A percentile compares a stretch with the other conserved stretches of the same genome.
Evolutionary conservation across 2,113 vertebrate genomes (phyloP).

Genomic region (Boleophthalmus pectinirostris): DNA sequence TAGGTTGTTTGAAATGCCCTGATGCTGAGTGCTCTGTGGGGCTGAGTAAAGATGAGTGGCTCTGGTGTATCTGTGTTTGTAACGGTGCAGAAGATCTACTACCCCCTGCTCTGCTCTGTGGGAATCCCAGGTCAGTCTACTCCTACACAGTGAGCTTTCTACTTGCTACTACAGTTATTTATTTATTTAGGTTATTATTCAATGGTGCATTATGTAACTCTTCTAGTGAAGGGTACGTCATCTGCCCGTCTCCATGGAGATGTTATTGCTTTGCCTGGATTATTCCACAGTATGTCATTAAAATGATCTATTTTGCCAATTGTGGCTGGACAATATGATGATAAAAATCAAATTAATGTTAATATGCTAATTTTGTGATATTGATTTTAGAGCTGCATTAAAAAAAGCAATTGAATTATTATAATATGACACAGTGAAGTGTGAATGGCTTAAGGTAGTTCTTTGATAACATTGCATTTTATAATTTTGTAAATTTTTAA

Average conservation of each 20-base stretch:
- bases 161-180: neutral
- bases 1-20: neutral
- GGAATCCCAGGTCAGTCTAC: constrained; percentile 77
- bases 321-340: no score
- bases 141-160: neutral
- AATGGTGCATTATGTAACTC: neutral
- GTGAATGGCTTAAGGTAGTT: no score
- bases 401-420: no score
- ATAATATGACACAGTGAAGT: no score
- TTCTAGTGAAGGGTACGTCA: neutral
- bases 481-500: no score
- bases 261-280: neutral
- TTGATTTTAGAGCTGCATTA: no score
- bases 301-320: neutral
- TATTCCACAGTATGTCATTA: neutral
- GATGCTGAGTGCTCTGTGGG: neutral
- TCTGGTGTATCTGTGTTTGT: constrained; percentile 50
- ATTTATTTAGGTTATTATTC: neutral
- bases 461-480: no score
- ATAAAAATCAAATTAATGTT: no score
- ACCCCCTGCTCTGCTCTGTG: constrained; percentile 75
- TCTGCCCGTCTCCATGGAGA: neutral
- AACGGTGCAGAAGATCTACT: constrained; percentile 77
- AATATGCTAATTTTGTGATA: no score
- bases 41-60: constrained; percentile 65